Evolutionary conservation across 2,888 invertebrate genomes (phyloP), one percentile per base, ranked within the genome.

Genomic region (Patella pellucida): DNA sequence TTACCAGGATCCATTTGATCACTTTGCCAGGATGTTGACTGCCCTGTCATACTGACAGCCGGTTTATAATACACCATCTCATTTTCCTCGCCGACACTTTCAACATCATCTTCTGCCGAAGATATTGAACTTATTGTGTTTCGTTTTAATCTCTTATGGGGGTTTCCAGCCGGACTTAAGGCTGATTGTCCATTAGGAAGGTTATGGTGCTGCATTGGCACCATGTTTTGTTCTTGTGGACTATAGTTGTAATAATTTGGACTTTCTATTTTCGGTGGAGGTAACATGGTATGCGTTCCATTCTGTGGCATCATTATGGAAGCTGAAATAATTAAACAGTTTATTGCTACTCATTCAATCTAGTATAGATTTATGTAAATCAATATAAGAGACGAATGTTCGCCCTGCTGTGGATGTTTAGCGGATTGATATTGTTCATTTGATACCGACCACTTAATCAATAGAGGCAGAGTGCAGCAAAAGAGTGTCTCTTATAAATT

Each of bases 271-370:
- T 95, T 95, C 87, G 94, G 93, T 91, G 94, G 94, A 90, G 94
- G 93, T 92, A 94, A 79, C 86, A 87, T 86, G 7, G 84, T 82
- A 75, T 89, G 88, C 74, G 85, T 86, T 76, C 92, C 92, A 85
- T 93, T 95, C 82, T 95, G 94, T 92, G 97, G 97, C 86, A 89
- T 96, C 91, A 97, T 94, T 91, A 98, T 97, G 90, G 97, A 97
- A 85, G 97, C 97, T 81, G 72, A 69, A 72, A 31, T 19, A 50
- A 19, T 27, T 9, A 41, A 70, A 41, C n/a, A 41, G 41, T 41
- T 41, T 41, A 41, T 41, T 41, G 7, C 41, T 41, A 41, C 41
- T 41, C 41, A 7, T 27, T 3, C 27, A 27, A 27, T n/a, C n/a
- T 27, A 27, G 27, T 27, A 27, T 27, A 27, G 27, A 27, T 27